These are phyloP conservation scores for Pentalonia nigronervosa DNA, from an alignment of 1,140 invertebrate species.

Conservation along the genomic window DNA sequence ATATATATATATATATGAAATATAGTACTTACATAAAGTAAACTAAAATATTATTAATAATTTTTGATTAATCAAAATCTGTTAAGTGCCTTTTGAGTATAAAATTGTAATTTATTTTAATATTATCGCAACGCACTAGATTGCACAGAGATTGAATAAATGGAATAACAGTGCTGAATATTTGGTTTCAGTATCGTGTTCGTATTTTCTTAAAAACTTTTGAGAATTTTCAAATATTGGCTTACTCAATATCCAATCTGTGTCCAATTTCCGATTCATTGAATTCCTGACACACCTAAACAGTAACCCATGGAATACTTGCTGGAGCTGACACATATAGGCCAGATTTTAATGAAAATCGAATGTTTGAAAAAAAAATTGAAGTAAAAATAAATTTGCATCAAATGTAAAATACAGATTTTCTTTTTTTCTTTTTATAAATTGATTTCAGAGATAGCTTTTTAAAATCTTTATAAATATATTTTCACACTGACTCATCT, in stretches of 20 bases:
- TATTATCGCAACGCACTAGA: background rate
- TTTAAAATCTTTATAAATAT: background rate
- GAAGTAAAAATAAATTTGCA: background rate
- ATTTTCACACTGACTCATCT: background rate
- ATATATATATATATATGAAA: no score
- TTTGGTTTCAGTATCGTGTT: background rate
- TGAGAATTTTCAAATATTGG: background rate
- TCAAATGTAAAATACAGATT: background rate
- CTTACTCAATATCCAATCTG: background rate
- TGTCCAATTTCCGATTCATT: conserved; percentile 15
- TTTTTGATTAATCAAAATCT: background rate
- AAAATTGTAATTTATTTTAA: background rate
- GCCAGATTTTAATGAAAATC: background rate
- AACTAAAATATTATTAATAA: background rate
- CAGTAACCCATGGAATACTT: background rate
- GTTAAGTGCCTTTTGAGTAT: background rate
- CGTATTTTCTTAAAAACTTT: background rate
- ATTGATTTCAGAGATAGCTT: background rate
- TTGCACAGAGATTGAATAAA: background rate
- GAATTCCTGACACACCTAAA: background rate
- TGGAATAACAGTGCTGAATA: background rate
- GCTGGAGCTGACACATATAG: background rate
- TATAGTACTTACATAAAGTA: no score
- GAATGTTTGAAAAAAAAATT: background rate
- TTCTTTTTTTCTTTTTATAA: no score